Base-by-base conservation (phyloP, 2,113 vertebrate species). In the Xenopus tropicalis region DNA sequence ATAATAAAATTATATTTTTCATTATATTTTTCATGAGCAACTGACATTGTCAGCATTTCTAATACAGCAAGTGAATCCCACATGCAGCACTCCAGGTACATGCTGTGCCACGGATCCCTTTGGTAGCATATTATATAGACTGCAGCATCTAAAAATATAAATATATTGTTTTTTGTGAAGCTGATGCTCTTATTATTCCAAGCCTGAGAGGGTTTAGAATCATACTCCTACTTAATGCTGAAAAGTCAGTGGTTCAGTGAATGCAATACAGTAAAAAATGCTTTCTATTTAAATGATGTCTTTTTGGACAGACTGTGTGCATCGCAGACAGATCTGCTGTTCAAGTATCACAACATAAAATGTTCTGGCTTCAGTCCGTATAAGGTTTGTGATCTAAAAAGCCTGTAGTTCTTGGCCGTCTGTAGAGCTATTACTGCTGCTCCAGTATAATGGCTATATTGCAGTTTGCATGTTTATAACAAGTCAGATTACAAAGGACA, bases 231-330 rank as follows among this genome's bases (percentile, higher is more conserved):
- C 29, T 37, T 37, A 37, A 37, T 37, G 29, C 29, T 37, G 29
- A 6, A n/a, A 54, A 54, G 16, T 54, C 52, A n/a, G 74, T 59
- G 61, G 46, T 69, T 81, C 80, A 82, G 61, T 69, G 79, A 81
- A 85, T 82, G 23, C 0, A 48, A 66, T 48, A 48, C 21, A 66
- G 20, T 14, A 66, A 46, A 66, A 14, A 48, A 43, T 46, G 3
- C n/a, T 23, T 51, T 66, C 64, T 11, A 46, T 42, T 43, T 66
- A 66, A 66, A 66, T 66, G 19, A 48, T 66, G 20, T 48, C 29
- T 66, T 66, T 66, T 48, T 66, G 43, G 64, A 22, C 64, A 66
- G 21, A 20, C n/a, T 66, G 48, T 66, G 20, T 48, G 43, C 20
- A 48, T 46, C 22, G 14, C 17, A 23, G 64, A 66, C 64, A 66